Evolutionary conservation across 1,140 invertebrate species (phyloP).

Genomic region (Trialeurodes vaporariorum): DNA sequence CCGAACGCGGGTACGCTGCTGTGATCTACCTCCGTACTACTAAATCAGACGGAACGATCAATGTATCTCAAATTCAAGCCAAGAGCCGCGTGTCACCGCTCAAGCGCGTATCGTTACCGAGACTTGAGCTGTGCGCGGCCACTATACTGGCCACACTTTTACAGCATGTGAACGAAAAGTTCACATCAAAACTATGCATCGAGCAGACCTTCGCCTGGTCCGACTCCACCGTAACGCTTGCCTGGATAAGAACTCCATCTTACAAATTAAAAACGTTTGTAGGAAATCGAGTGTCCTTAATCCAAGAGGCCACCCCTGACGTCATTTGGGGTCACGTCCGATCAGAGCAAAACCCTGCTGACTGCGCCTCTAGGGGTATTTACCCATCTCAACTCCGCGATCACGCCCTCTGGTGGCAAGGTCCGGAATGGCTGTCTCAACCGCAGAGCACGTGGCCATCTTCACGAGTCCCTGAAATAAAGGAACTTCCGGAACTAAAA

Average conservation of each 20-base stretch:
- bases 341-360: conserved; percentile 34
- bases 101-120: conserved; percentile 18
- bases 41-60: conserved; percentile 8
- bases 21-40: conserved; percentile 7
- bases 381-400: conserved; percentile 7
- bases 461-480: neutral
- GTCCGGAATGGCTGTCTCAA: neutral
- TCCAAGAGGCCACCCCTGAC: conserved; percentile 24
- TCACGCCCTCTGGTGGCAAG: conserved; percentile 17
- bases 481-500: neutral
- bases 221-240: conserved; percentile 18
- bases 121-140: conserved; percentile 23
- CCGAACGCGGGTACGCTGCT: too few species aligned
- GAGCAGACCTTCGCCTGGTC: neutral
- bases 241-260: conserved; percentile 26
- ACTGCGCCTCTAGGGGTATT: conserved; percentile 32
- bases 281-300: conserved; percentile 33
- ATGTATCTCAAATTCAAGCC: conserved; percentile 12
- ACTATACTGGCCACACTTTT: conserved; percentile 13
- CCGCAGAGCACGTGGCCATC: neutral
- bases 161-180: neutral
- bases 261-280: conserved; percentile 32
- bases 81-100: conserved; percentile 20
- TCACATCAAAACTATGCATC: neutral
- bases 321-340: conserved; percentile 31